phyloP scores from a whole-genome alignment of 1,140 invertebrate genomes.

The Drosophila orosa region DNA sequence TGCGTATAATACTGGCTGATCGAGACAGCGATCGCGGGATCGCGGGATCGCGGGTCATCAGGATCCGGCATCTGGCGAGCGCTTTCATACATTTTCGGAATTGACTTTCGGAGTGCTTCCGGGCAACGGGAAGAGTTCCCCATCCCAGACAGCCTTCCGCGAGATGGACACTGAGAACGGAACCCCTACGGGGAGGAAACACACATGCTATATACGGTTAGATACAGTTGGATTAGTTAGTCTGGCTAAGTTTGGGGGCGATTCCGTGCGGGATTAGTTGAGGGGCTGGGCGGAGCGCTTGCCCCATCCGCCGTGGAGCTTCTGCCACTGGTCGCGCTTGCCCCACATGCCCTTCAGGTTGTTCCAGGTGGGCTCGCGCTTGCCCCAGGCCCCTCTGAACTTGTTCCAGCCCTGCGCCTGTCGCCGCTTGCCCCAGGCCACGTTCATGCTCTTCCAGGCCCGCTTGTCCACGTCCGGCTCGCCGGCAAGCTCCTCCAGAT shows the following conservation, averaged over 20 bases:
- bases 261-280: slow-evolving; percentile 37
- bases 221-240: slow-evolving; percentile 53
- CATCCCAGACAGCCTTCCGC: slow-evolving; percentile 17
- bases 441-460: slow-evolving; percentile 87
- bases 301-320: slow-evolving; percentile 79
- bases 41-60: neutral
- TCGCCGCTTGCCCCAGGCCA: slow-evolving; percentile 87
- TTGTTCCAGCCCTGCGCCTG: slow-evolving; percentile 86
- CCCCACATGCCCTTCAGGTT: slow-evolving; percentile 90
- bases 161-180: slow-evolving; percentile 46
- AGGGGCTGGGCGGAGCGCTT: slow-evolving; percentile 64
- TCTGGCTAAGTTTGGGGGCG: slow-evolving; percentile 30
- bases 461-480: slow-evolving; percentile 85
- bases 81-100: slow-evolving; percentile 84
- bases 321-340: slow-evolving; percentile 85
- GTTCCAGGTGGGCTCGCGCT: slow-evolving; percentile 89
- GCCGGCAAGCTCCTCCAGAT: slow-evolving; percentile 41
- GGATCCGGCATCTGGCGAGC: slow-evolving; percentile 40
- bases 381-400: slow-evolving; percentile 88
- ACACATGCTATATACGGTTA: slow-evolving; percentile 54
- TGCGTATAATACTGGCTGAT: slow-evolving; percentile 49
- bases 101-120: slow-evolving; percentile 50
- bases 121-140: neutral
- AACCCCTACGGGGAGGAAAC: slow-evolving; percentile 33
- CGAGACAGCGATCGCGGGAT: slow-evolving; percentile 4